phyloP scores from a whole-genome alignment of 1,140 invertebrate species.

The Apocrypta bakeri region DNA sequence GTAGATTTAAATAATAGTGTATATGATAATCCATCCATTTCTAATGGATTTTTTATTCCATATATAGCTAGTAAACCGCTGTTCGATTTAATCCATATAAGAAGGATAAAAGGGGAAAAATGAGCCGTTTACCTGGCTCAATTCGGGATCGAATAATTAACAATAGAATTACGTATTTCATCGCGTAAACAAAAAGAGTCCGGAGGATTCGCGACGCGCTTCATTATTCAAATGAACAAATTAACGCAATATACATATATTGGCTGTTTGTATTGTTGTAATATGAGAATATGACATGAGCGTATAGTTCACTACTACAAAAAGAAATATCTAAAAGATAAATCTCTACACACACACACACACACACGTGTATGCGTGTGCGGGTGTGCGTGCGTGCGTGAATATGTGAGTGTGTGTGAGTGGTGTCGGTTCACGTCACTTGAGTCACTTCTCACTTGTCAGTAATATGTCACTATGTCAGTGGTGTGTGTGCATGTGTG shows the following conservation, averaged over 20 bases:
- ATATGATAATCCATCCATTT: slow-evolving; percentile 46
- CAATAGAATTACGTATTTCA: slow-evolving; percentile 16
- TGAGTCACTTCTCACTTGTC: too few relatives aligned
- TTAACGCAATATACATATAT: slow-evolving; percentile 48
- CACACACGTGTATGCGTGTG: slow-evolving; percentile 12
- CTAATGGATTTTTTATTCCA: slow-evolving; percentile 44
- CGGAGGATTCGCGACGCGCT: not conserved
- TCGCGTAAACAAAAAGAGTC: not conserved
- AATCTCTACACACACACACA: slow-evolving; percentile 16
- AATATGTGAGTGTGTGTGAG: too few relatives aligned
- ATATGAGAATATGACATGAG: slow-evolving; percentile 60
- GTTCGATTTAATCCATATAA: slow-evolving; percentile 50
- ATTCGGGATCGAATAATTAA: not conserved
- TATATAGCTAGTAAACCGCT: slow-evolving; percentile 45
- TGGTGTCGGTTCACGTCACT: too few relatives aligned
- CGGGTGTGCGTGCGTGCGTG: too few relatives aligned
- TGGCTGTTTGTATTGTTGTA: slow-evolving; percentile 65
- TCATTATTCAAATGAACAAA: slow-evolving; percentile 5
- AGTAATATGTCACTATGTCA: too few relatives aligned
- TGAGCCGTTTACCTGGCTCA: slow-evolving; percentile 9
- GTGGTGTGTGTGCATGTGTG: too few relatives aligned
- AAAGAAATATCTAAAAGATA: slow-evolving; percentile 33
- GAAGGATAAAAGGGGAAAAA: slow-evolving; percentile 30
- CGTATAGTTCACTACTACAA: slow-evolving; percentile 50
- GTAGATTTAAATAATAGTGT: slow-evolving; percentile 34